Evolutionary conservation across 2,113 vertebrate species (phyloP), one percentile per base, ranked within the genome.

Genomic region (Rana temporaria): DNA sequence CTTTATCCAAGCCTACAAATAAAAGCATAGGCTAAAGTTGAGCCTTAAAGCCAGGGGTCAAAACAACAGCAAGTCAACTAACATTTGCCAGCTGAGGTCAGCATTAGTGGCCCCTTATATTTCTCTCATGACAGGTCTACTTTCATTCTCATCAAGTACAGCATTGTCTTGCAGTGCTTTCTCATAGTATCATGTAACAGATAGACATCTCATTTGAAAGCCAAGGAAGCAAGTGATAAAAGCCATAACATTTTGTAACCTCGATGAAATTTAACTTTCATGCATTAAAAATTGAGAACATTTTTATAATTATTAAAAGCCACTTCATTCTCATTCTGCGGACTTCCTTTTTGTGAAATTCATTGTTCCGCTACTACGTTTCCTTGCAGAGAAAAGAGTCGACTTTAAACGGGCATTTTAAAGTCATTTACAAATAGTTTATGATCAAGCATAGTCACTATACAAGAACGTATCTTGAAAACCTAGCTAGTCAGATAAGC

Each of bases 401-500:
- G 78, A 86, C 86, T 71, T 88, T 85, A 88, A 89, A 88, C 84
- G 86, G 84, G 68, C 76, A 87, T 89, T 90, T 88, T 83, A 68
- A 90, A 91, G 89, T 87, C 88, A 91, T 90, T 91, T 89, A 87
- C 84, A 85, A 73, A 53, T 85, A 86, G 81, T 91, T 91, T 88
- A 89, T 88, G 86, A 93, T 92, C 87, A 94, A 93, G 92, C 84
- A 93, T 93, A 83, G 85, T 66, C 57, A 67, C 55, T 68, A 68
- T 76, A 76, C 57, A 72, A 68, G 93, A 92, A 91, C 86, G 90
- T 91, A 90, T 90, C 90, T 90, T 89, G 90, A 91, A 75, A 92
- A 90, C 86, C 87, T 87, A 90, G 88, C 89, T 85, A 88, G 65
- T 83, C 88, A 71, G 87, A 93, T 91, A 91, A 91, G 91, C 87